Evolutionary conservation across 1,140 invertebrate species (phyloP).

Genomic region (Heliconius congener): DNA sequence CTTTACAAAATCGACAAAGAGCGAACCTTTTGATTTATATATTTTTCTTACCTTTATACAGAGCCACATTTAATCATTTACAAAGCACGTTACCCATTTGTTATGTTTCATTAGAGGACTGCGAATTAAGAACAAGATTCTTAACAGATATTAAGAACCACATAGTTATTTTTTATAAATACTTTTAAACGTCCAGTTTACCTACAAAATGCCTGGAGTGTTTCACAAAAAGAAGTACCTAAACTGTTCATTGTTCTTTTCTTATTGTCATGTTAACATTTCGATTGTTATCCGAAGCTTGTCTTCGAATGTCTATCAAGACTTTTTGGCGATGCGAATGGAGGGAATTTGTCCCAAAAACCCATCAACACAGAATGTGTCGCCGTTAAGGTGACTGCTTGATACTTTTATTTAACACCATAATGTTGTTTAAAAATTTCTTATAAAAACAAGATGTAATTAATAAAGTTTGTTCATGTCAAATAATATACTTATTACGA

Average conservation of each 20-base stretch:
- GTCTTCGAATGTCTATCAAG: conserved; percentile 47
- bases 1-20: not conserved
- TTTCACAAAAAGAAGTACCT: conserved; percentile 27
- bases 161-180: not conserved
- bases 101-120: not conserved
- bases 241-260: conserved; percentile 45
- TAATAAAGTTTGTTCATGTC: not conserved
- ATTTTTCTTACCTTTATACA: no score
- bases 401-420: conserved; percentile 16
- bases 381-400: conserved; percentile 17
- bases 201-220: conserved; percentile 13
- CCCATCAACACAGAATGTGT: conserved; percentile 34
- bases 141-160: not conserved
- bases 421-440: not conserved
- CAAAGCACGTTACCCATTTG: not conserved
- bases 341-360: conserved; percentile 50
- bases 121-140: not conserved
- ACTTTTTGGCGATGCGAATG: conserved; percentile 62
- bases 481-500: no score
- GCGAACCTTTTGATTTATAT: no score
- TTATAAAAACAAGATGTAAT: not conserved
- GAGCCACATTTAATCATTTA: not conserved
- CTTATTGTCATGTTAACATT: conserved; percentile 66
- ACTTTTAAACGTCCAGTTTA: not conserved
- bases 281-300: conserved; percentile 67